These are phyloP conservation scores for Engystomops pustulosus DNA, from an alignment of 2,113 vertebrate species.

Conservation along the genomic window DNA sequence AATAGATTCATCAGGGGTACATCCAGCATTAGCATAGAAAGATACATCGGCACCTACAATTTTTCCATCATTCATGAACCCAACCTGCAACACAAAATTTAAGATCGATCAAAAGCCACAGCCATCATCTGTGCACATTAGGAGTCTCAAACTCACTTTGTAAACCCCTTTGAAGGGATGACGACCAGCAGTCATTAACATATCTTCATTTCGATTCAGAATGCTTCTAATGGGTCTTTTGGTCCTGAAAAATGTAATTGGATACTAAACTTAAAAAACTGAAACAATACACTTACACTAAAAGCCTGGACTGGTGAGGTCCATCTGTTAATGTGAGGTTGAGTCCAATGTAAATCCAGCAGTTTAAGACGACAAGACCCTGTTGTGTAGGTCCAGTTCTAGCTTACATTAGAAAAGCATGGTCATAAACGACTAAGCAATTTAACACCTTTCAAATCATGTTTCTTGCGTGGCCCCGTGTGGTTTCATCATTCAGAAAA, in stretches of 20 bases:
- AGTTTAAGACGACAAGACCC: no score
- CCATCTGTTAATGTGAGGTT: no score
- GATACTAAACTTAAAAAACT: not conserved
- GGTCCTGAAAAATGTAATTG: slow-evolving; percentile 69
- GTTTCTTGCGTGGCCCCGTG: no score
- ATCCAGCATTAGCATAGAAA: slow-evolving; percentile 82
- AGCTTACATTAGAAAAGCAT: no score
- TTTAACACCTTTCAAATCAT: no score
- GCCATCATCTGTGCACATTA: no score
- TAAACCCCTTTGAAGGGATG: slow-evolving; percentile 81
- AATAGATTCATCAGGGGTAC: slow-evolving; percentile 76
- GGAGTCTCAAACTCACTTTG: slow-evolving; percentile 71
- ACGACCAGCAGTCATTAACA: slow-evolving; percentile 78
- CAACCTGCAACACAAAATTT: slow-evolving; percentile 74
- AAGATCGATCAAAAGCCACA: no score
- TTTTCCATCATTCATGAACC: slow-evolving; percentile 83
- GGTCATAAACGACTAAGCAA: no score
- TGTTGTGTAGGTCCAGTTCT: no score
- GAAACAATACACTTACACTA: not conserved
- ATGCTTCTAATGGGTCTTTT: slow-evolving; percentile 73
- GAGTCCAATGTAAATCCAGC: no score
- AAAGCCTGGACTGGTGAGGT: not conserved
- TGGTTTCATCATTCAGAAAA: no score
- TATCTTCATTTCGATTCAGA: slow-evolving; percentile 80
- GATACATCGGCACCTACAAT: slow-evolving; percentile 80